phyloP scores from a whole-genome alignment of 2,113 vertebrate genomes.

The Tursiops truncatus region DNA sequence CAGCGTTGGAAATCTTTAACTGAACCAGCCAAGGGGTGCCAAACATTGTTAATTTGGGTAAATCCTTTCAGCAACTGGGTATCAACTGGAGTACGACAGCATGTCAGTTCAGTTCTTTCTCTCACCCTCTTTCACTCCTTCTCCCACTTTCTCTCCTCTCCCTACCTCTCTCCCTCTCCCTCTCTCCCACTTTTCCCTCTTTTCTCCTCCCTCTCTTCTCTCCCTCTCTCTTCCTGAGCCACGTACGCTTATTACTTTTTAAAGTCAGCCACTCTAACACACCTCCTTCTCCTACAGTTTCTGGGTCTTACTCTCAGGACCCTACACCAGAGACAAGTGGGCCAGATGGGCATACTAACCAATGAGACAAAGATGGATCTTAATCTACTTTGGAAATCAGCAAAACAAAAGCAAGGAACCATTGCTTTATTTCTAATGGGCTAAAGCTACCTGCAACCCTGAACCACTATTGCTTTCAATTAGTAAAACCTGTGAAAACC shows the following conservation, averaged over 20 bases:
- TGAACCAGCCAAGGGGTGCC: not conserved
- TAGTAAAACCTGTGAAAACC: not conserved
- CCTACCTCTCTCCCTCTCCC: too few species aligned
- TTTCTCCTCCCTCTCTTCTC: not conserved
- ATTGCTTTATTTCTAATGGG: not conserved
- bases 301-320: not conserved
- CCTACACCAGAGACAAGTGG: not conserved
- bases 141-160: too few species aligned
- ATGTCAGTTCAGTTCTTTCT: not conserved
- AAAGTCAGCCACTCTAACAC: not conserved
- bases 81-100: not conserved
- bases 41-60: constrained; percentile 29
- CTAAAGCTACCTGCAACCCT: not conserved
- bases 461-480: not conserved
- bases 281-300: not conserved
- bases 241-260: not conserved
- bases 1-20: not conserved
- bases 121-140: not conserved
- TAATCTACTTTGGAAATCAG: not conserved
- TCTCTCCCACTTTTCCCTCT: too few species aligned
- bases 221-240: not conserved
- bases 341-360: not conserved
- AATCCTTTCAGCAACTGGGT: constrained; percentile 43
- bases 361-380: not conserved
- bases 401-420: not conserved